Conservation (phyloP, 2,888 invertebrate genomes). For the Xestobium rufovillosum region DNA sequence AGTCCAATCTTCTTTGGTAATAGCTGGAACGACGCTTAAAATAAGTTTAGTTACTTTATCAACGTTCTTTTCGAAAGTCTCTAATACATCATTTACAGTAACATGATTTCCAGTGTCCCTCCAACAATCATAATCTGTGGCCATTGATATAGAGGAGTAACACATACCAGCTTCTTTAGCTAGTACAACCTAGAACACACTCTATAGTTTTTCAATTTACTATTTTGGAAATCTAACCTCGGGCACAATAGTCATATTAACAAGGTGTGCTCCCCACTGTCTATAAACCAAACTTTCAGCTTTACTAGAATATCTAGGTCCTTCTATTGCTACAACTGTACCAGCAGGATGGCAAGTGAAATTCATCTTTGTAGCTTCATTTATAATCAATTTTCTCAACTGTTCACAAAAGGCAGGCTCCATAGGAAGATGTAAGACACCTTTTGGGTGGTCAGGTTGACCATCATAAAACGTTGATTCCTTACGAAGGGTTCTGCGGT, state of each 20-base stretch:
- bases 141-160: conserved; percentile 86
- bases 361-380: conserved; percentile 56
- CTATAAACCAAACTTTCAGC: conserved; percentile 86
- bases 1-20: conserved; percentile 67
- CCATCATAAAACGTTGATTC: conserved; percentile 84
- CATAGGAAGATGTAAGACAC: conserved; percentile 92
- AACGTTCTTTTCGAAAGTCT: conserved; percentile 71
- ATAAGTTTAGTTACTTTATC: conserved; percentile 69
- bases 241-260: conserved; percentile 97
- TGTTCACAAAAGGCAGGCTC: conserved; percentile 77
- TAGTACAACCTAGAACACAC: conserved; percentile 78
- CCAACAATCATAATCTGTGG: conserved; percentile 99
- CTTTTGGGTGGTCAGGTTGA: conserved; percentile 49
- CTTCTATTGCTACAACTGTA: conserved; percentile 78
- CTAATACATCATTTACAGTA: conserved; percentile 64
- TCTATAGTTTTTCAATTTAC: too few species aligned
- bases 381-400: conserved; percentile 60
- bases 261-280: conserved; percentile 82
- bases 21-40: conserved; percentile 59
- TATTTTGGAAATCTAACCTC: too few species aligned
- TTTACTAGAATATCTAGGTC: conserved; percentile 84
- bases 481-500: conserved; percentile 58
- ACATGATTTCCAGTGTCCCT: conserved; percentile 64
- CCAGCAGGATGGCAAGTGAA: conserved; percentile 54
- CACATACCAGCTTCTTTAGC: conserved; percentile 93